These are phyloP conservation scores for Thaumatotibia leucotreta DNA, from an alignment of 1,140 invertebrate species.

Conservation along the genomic window DNA sequence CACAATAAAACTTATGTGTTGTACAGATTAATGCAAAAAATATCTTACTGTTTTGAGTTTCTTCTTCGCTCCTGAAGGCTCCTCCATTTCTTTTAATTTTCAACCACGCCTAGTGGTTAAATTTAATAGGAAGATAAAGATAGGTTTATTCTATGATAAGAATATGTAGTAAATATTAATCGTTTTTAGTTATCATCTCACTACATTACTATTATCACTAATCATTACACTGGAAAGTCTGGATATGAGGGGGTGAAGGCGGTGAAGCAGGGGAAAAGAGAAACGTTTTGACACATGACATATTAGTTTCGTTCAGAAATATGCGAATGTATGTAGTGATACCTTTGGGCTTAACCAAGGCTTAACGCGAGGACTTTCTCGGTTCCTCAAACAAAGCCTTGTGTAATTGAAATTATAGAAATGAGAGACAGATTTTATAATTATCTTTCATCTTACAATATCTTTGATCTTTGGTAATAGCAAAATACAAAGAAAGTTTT, in stretches of 20 bases:
- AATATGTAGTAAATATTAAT: background rate
- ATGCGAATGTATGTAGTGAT: no score
- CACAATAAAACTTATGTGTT: background rate
- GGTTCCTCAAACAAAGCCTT: no score
- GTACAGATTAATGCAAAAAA: background rate
- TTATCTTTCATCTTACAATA: no score
- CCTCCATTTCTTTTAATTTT: constrained; percentile 45
- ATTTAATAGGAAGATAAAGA: background rate
- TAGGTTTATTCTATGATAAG: background rate
- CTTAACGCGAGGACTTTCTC: no score
- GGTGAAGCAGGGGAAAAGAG: background rate
- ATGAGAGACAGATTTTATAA: no score
- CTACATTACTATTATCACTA: background rate
- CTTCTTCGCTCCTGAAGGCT: constrained; percentile 59
- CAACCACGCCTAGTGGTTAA: background rate
- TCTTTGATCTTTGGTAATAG: no score
- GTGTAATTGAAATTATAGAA: no score
- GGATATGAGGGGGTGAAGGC: background rate
- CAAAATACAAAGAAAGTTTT: no score
- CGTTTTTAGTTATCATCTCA: background rate
- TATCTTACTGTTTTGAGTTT: constrained; percentile 63
- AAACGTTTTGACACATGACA: background rate
- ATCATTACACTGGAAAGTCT: background rate
- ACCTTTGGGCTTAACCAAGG: no score
- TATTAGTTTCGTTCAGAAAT: background rate